Base-by-base conservation (phyloP, 2,888 invertebrate genomes). In the Tuberolachnus salignus region DNA sequence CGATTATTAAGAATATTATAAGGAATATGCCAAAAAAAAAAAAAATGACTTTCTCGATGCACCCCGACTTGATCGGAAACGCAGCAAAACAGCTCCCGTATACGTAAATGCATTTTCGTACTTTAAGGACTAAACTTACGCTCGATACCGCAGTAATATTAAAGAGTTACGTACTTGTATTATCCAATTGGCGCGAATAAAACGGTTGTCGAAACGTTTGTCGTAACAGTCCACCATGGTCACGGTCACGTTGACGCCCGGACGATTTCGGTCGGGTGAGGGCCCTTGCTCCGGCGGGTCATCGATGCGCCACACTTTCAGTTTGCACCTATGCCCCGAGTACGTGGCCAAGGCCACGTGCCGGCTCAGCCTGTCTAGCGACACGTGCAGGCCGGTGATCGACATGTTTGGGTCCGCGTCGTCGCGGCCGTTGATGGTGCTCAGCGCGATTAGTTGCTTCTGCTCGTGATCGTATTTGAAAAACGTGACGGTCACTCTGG, bases 401-500 rank as follows among this genome's bases (percentile, higher is more conserved):
- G 59, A 9, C n/a, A 23, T 14, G 46, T 19, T 19, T 26, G 23
- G 9, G 11, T 19, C 46, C 42, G 19, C 8, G 8, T 10, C 14
- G 6, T 19, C 4, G 1, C 19, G 57, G 57, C 13, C 2, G 11
- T 13, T 49, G 57, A 78, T 49, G 0, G 49, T 3, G 11, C 49
- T 57, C 9, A 42, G 19, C 0, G 3, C 8, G 8, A 67, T 67
- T 49, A 78, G 59, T 49, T 57, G 23, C 11, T 34, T 16, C 49
- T 16, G 26, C 0, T 2, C 3, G 11, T 11, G 13, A 42, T 67
- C 57, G 21, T 78, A 69, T 21, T 34, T 23, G 23, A 57, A 78
- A 51, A 78, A 78, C 21, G 78, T 78, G 0, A 78, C 13, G 16
- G 49, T 78, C 14, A 21, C 49, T 6, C 49, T 55, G 14, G 67